These are phyloP conservation scores for Gymnothorax reevesii DNA, from an alignment of 2,797 vertebrate genomes.

Conservation along the genomic window DNA sequence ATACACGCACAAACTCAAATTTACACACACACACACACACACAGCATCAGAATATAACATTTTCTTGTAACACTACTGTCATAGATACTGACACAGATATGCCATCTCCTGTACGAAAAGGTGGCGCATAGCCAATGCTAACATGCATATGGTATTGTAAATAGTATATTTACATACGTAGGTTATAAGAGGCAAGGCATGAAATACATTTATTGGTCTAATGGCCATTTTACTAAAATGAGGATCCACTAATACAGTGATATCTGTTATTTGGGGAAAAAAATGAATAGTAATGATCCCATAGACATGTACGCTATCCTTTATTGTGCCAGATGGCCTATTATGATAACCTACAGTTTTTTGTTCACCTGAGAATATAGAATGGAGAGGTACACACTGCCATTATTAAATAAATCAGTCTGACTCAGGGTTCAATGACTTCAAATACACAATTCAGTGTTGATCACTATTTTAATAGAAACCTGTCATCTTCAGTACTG, in stretches of 20 bases:
- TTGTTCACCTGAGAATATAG: not conserved
- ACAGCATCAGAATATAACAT: not conserved
- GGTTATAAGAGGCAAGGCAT: not conserved
- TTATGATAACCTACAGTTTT: not conserved
- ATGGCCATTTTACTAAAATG: not conserved
- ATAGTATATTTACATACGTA: not conserved
- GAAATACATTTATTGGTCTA: not conserved
- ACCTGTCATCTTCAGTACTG: not conserved
- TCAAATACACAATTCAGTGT: not conserved
- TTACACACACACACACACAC: not conserved
- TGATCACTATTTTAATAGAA: not conserved
- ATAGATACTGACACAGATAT: not conserved
- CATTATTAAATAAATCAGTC: not conserved
- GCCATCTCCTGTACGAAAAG: not conserved
- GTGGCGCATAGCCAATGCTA: not conserved
- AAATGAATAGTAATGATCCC: not conserved
- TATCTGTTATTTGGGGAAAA: not conserved
- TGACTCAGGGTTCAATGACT: not conserved
- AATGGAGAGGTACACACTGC: not conserved
- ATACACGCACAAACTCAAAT: not conserved
- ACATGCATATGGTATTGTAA: not conserved
- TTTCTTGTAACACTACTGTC: not conserved
- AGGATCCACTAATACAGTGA: not conserved
- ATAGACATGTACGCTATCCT: not conserved
- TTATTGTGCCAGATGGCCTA: not conserved